Evolutionary conservation across 1,140 invertebrate genomes (phyloP), one percentile per base, ranked within the genome.

Genomic region (Eulimnadia texana): DNA sequence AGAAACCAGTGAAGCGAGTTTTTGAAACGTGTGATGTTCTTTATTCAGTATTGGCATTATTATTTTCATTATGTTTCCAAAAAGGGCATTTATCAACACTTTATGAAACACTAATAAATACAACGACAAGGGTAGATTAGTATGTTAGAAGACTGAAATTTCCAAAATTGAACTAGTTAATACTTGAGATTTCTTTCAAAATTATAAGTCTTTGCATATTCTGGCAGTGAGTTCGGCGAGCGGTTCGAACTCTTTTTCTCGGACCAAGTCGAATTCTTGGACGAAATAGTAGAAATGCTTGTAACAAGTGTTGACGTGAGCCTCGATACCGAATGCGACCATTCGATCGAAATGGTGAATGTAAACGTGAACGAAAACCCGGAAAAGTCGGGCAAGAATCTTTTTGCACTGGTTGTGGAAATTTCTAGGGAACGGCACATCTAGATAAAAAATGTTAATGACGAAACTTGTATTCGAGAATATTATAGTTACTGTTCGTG

Each of bases 241-340:
- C 23, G 92, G 92, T 73, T 94, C 90, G 61, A 96, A 72, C 72
- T 96, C 92, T 71, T 91, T 91, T 23, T 79, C 71, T 65, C 84
- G 85, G 50, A 96, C 83, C 63, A 96, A 73, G 67, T 89, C 83
- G 70, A 93, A 93, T 73, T 95, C 90, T 42, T 80, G 84, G 11
- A 95, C 85, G 75, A 96, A 96, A 72, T 92, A 96, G 70, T 93
- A 96, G 72, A 93, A 96, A 73, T 96, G 93, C 72, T 96, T 96
- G 75, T 95, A 96, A 70, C 93, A 94, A 1, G 91, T 93, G 73
- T 96, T 96, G 0, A 95, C 90, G 71, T 96, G 93, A 25, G 93
- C 89, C 74, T 96, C 92, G 42, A 91, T 91, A 70, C 88, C 88
- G 67, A 94, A 86, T 24, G 84, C 80, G 28, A 90, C 82, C 64